Evolutionary conservation across 92 coral and sea anemone genomes (phyloP).

Genomic region (Scolanthus callimorphus): DNA sequence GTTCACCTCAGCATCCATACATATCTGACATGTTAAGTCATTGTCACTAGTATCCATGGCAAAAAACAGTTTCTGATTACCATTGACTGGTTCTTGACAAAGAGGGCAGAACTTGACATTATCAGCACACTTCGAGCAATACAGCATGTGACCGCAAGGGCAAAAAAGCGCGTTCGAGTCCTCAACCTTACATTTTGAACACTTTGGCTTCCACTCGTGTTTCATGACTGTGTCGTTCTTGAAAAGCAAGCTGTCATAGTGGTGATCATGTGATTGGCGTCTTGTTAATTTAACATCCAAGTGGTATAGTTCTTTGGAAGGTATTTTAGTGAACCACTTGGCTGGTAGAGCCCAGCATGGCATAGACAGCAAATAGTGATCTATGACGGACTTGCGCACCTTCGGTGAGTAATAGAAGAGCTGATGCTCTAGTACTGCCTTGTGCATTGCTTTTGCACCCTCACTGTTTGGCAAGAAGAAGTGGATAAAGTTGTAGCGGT

Average conservation of each 20-base stretch:
- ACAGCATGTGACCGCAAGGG: slow-evolving; percentile 90
- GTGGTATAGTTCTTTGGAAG: slow-evolving; percentile 86
- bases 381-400: slow-evolving; percentile 88
- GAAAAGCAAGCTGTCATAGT: slow-evolving; percentile 51
- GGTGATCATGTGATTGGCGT: slow-evolving; percentile 89
- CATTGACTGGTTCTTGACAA: slow-evolving; percentile 63
- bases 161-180: slow-evolving; percentile 79
- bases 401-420: slow-evolving; percentile 91
- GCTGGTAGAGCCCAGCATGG: slow-evolving; percentile 99
- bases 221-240: slow-evolving; percentile 18
- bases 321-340: slow-evolving; percentile 89
- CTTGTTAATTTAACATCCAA: slow-evolving; percentile 91
- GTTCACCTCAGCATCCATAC: slow-evolving; percentile 92
- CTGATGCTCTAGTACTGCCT: slow-evolving; percentile 94
- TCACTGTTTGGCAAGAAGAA: slow-evolving; percentile 89
- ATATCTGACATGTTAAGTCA: slow-evolving; percentile 90
- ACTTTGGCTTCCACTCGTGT: slow-evolving; percentile 65
- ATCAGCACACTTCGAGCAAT: slow-evolving; percentile 69
- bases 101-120: slow-evolving; percentile 58
- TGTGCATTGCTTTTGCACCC: slow-evolving; percentile 97
- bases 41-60: slow-evolving; percentile 73
- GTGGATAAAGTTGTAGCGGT: slow-evolving; percentile 85
- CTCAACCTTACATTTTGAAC: slow-evolving; percentile 57
- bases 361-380: slow-evolving; percentile 86
- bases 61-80: slow-evolving; percentile 73